Evolutionary conservation across 1,140 invertebrate genomes (phyloP).

Genomic region (Panagrolaimus sp.): DNA sequence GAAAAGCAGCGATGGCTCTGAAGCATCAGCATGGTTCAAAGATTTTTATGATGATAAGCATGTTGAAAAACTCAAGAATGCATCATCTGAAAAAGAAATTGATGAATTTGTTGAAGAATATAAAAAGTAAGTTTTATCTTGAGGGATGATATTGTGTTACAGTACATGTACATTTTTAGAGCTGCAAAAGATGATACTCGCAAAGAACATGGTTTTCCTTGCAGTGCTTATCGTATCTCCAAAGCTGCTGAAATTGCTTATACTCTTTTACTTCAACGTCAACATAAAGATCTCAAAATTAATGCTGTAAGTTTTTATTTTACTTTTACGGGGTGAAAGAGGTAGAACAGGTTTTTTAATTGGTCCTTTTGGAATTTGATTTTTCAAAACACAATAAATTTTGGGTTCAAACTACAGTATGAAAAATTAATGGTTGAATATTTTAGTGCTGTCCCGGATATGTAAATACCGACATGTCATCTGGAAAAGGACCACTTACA

Average conservation of each 20-base stretch:
- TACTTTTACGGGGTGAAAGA: neutral
- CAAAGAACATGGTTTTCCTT: neutral
- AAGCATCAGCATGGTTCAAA: neutral
- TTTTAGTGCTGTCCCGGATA: neutral
- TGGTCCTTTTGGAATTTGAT: too few species aligned
- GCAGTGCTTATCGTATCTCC: neutral
- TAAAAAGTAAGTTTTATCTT: neutral
- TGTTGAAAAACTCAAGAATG: neutral
- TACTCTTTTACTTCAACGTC: neutral
- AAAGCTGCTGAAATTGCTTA: constrained; percentile 6
- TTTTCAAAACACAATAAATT: too few species aligned
- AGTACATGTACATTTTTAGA: neutral
- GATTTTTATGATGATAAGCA: neutral
- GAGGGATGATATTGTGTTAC: neutral
- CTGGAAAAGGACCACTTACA: neutral
- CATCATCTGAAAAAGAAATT: neutral
- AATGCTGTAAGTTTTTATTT: neutral
- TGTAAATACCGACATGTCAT: neutral
- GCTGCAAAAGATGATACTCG: neutral
- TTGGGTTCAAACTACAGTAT: too few species aligned
- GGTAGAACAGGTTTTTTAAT: too few species aligned
- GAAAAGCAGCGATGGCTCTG: neutral
- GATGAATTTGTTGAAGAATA: neutral
- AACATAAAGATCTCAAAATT: neutral
- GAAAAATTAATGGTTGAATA: neutral